Conservation (phyloP, 2,888 invertebrate genomes). For the Listrodromus nycthemerus region DNA sequence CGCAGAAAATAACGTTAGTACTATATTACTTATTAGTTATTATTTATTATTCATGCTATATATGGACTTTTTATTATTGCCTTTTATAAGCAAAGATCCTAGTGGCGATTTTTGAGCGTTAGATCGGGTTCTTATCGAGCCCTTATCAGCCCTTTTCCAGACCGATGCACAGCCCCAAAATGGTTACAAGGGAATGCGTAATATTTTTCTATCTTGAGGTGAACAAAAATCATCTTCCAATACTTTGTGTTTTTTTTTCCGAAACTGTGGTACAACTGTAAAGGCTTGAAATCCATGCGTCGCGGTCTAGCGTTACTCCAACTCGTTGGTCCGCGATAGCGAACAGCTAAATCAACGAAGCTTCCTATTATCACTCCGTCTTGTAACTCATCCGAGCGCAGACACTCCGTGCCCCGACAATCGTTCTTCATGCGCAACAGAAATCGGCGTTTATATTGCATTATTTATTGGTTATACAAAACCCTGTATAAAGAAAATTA, state of each 20-base stretch:
- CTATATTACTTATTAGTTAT: conserved; percentile 21
- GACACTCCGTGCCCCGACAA: conserved; percentile 1
- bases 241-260: not conserved
- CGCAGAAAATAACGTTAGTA: conserved; percentile 44
- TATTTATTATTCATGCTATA: too few relatives aligned
- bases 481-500: conserved; percentile 66
- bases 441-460: conserved; percentile 48
- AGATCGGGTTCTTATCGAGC: too few relatives aligned
- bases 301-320: not conserved
- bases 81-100: too few relatives aligned
- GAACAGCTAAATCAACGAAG: not conserved
- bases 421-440: conserved; percentile 35
- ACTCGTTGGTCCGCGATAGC: conserved; percentile 2
- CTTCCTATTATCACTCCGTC: not conserved
- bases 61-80: too few relatives aligned
- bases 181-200: too few relatives aligned
- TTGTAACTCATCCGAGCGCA: not conserved
- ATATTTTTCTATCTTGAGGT: too few relatives aligned
- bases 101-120: too few relatives aligned
- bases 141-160: too few relatives aligned
- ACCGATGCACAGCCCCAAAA: too few relatives aligned
- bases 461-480: conserved; percentile 38
- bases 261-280: not conserved
- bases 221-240: not conserved
- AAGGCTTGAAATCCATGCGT: not conserved